phyloP scores from a whole-genome alignment of 2,113 vertebrate species.

The Crotalus tigris region DNA sequence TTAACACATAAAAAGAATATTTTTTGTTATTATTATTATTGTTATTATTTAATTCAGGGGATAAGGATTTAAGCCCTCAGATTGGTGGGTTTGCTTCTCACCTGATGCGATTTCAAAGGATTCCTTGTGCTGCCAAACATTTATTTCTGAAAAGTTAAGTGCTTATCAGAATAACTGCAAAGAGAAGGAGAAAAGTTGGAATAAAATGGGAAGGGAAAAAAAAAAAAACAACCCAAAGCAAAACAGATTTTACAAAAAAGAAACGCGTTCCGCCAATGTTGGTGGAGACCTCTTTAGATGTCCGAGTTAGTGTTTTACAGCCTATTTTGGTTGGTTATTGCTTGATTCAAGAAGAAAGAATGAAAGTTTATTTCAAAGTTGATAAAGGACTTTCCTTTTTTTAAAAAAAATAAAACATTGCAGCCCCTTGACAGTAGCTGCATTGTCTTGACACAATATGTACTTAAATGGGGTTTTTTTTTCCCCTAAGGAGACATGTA shows the following conservation, averaged over 20 bases:
- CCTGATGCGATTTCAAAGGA: constrained; percentile 41
- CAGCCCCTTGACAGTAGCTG: background rate
- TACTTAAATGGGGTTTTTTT: background rate
- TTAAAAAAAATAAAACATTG: background rate
- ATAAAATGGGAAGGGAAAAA: constrained; percentile 13
- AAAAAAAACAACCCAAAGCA: background rate
- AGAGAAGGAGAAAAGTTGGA: constrained; percentile 13
- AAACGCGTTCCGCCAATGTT: background rate
- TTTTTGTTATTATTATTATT: background rate
- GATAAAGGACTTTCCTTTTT: background rate
- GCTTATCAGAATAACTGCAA: constrained; percentile 20
- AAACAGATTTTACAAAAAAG: background rate
- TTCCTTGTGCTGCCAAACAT: constrained; percentile 16
- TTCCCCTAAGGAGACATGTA: background rate
- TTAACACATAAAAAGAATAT: background rate
- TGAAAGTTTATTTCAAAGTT: background rate
- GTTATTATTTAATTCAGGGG: constrained; percentile 6
- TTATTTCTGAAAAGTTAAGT: background rate
- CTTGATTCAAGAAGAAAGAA: background rate
- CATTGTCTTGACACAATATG: background rate
- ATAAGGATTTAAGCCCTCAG: constrained; percentile 20
- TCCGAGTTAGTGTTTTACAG: background rate
- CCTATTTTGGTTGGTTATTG: background rate
- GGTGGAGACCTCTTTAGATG: too few species aligned
- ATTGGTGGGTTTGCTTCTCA: constrained; percentile 26